Conservation (phyloP, 2,797 vertebrate species). For the Ctenochaetus hawaiiensis region DNA sequence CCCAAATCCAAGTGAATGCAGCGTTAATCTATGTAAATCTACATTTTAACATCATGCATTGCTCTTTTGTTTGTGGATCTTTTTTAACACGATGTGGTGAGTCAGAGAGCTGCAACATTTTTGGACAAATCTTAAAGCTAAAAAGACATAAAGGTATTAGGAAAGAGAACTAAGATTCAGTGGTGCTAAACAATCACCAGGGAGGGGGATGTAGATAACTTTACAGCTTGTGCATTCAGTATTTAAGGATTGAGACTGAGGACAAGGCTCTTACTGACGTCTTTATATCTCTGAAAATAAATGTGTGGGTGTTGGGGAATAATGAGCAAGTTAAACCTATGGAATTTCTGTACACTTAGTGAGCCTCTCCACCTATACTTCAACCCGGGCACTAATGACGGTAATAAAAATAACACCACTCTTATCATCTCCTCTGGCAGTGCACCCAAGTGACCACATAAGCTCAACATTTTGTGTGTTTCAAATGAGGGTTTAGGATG, state of each 20-base stretch:
- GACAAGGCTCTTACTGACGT: neutral
- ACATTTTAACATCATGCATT: too few species aligned
- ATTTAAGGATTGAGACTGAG: neutral
- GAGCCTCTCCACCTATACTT: conserved; percentile 13
- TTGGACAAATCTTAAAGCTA: neutral
- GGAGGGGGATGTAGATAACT: neutral
- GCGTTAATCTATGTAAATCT: too few species aligned
- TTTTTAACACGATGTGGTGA: neutral
- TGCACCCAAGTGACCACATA: conserved; percentile 6
- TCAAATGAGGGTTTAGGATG: neutral
- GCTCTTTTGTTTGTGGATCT: too few species aligned
- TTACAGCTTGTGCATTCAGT: neutral
- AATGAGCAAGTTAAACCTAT: conserved; percentile 16
- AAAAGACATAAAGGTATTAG: neutral
- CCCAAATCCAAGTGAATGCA: too few species aligned
- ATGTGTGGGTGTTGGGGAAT: conserved; percentile 30
- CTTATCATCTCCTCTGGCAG: conserved; percentile 16
- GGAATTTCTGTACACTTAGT: neutral
- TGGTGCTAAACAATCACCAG: neutral
- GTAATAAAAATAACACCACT: conserved; percentile 20
- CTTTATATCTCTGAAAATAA: conserved; percentile 28
- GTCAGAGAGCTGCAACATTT: neutral
- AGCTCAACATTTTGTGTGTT: neutral
- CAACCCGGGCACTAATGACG: conserved; percentile 14
- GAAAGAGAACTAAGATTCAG: neutral